A percentile compares a stretch with the other conserved stretches of the same genome.
These are phyloP conservation scores for Perdita meconis DNA, from an alignment of 2,888 invertebrate genomes.

Conservation along the genomic window DNA sequence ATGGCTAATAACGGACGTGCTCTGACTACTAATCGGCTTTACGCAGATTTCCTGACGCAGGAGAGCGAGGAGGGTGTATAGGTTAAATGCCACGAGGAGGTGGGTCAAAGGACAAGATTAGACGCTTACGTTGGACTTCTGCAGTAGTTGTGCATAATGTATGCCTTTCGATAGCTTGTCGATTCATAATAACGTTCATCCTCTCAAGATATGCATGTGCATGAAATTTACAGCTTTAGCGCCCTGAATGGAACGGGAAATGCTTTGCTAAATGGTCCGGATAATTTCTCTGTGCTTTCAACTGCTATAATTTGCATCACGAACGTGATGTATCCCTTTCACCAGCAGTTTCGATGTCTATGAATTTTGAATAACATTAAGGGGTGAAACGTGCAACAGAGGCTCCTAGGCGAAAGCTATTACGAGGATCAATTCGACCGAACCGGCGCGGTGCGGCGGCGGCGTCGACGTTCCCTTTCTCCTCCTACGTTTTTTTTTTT, in stretches of 20 bases:
- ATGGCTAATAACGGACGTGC: constrained; percentile 82
- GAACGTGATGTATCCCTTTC: neutral
- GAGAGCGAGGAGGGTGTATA: constrained; percentile 51
- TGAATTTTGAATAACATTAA: neutral
- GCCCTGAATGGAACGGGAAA: neutral
- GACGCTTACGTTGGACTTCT: constrained; percentile 50
- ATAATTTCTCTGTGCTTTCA: constrained; percentile 2
- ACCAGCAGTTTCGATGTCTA: neutral
- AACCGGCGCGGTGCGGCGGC: neutral
- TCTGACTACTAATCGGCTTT: constrained; percentile 78
- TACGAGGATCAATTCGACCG: neutral
- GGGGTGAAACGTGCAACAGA: neutral
- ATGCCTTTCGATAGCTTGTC: constrained; percentile 55
- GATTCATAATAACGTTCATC: constrained; percentile 54
- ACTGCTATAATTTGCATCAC: neutral
- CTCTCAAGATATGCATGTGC: constrained; percentile 16
- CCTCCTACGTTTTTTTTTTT: too few relatives aligned
- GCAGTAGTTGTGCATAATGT: constrained; percentile 67
- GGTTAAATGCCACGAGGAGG: constrained; percentile 52
- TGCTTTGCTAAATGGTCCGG: neutral
- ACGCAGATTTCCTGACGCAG: constrained; percentile 67
- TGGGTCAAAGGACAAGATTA: constrained; percentile 50
- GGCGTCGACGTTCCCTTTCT: too few relatives aligned
- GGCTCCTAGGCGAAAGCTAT: neutral
- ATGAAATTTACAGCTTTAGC: constrained; percentile 18